Percentiles rank a stretch among this genome's conserved stretches.
Conservation (phyloP, 2,797 vertebrate genomes). For the Corythornis leucogaster region DNA sequence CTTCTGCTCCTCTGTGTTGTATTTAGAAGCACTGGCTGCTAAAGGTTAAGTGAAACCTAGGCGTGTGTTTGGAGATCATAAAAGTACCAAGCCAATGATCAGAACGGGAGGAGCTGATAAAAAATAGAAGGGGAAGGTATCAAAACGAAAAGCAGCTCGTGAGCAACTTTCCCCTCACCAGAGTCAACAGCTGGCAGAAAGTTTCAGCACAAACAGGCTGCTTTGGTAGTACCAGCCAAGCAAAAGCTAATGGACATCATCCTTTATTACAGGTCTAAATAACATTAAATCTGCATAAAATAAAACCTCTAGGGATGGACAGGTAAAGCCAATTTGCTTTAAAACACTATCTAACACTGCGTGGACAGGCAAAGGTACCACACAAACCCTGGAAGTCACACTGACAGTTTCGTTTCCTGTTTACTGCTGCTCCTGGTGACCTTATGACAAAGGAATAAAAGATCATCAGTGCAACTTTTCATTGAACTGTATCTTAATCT, state of each 20-base stretch:
- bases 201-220: background rate
- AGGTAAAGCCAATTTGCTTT: background rate
- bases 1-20: background rate
- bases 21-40: background rate
- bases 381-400: background rate
- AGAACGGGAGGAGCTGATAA: background rate
- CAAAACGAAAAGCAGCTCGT: background rate
- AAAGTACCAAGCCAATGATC: background rate
- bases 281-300: background rate
- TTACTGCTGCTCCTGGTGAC: background rate
- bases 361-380: background rate
- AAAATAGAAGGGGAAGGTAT: background rate
- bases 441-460: background rate
- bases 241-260: background rate
- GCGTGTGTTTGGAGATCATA: background rate
- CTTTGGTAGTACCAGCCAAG: background rate
- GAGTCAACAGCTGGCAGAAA: background rate
- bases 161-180: background rate
- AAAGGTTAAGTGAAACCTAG: constrained; percentile 32
- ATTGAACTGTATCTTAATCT: background rate
- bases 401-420: background rate
- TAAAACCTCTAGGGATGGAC: background rate
- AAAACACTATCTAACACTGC: background rate
- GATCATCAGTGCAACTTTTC: background rate
- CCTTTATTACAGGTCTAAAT: background rate